These are phyloP conservation scores for Pterostichus niger DNA, from an alignment of 2,888 invertebrate species.

Conservation along the genomic window DNA sequence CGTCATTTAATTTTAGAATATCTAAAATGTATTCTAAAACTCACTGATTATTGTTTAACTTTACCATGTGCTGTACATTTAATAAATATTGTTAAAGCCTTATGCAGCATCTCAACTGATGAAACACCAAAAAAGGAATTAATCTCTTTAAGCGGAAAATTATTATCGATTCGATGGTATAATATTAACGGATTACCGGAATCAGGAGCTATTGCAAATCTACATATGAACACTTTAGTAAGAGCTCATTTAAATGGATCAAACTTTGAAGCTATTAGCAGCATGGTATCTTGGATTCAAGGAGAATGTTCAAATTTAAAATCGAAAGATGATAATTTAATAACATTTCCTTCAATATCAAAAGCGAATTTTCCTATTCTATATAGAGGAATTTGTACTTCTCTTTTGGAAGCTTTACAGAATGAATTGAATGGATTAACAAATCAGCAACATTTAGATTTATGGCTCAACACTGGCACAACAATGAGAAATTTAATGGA, in stretches of 20 bases:
- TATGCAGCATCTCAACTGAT: slow-evolving; percentile 77
- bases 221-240: slow-evolving; percentile 81
- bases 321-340: slow-evolving; percentile 80
- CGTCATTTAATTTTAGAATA: slow-evolving; percentile 74
- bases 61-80: slow-evolving; percentile 80
- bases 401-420: slow-evolving; percentile 80
- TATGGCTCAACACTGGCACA: slow-evolving; percentile 84
- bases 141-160: slow-evolving; percentile 78
- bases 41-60: slow-evolving; percentile 79
- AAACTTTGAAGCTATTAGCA: slow-evolving; percentile 80
- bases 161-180: slow-evolving; percentile 86
- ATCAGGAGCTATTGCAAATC: slow-evolving; percentile 79
- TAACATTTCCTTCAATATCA: slow-evolving; percentile 82
- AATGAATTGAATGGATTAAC: slow-evolving; percentile 78
- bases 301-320: slow-evolving; percentile 81
- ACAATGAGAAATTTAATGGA: slow-evolving; percentile 83
- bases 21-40: slow-evolving; percentile 76
- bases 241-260: slow-evolving; percentile 83
- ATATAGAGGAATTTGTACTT: slow-evolving; percentile 83
- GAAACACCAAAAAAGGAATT: slow-evolving; percentile 76
- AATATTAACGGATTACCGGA: slow-evolving; percentile 82
- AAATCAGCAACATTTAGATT: slow-evolving; percentile 81
- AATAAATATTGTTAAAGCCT: slow-evolving; percentile 78
- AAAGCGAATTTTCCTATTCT: slow-evolving; percentile 85
- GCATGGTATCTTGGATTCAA: slow-evolving; percentile 79